phyloP scores from a whole-genome alignment of 2,113 vertebrate genomes.

The Lepus europaeus region DNA sequence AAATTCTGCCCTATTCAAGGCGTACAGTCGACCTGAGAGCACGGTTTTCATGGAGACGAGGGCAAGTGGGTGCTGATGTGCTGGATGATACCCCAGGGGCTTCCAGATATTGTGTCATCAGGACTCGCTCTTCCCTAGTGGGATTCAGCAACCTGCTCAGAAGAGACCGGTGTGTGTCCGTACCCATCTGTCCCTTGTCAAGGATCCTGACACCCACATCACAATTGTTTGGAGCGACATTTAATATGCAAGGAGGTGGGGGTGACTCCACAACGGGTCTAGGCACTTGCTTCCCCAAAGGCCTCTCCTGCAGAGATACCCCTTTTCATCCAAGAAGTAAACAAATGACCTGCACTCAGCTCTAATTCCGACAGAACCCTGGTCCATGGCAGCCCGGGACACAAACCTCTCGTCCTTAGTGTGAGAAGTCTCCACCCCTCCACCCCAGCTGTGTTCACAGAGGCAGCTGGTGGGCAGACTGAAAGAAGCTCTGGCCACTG shows the following conservation, averaged over 20 bases:
- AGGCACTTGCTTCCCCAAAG: not conserved
- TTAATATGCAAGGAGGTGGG: not conserved
- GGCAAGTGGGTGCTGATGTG: not conserved
- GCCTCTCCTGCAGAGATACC: not conserved
- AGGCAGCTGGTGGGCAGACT: not conserved
- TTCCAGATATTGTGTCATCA: not conserved
- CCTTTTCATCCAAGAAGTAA: slow-evolving; percentile 41
- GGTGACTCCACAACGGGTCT: not conserved
- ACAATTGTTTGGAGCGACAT: not conserved
- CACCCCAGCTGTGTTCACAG: not conserved
- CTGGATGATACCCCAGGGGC: not conserved
- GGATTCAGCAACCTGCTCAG: not conserved
- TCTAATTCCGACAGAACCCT: not conserved
- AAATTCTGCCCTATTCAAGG: not conserved
- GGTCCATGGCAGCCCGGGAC: not conserved
- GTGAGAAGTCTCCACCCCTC: not conserved
- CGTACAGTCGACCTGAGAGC: not conserved
- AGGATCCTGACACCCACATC: not conserved
- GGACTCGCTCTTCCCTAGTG: not conserved
- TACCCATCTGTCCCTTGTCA: not conserved
- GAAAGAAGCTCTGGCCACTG: not conserved
- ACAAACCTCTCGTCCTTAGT: not conserved
- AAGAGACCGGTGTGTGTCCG: not conserved
- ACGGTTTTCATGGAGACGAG: not conserved
- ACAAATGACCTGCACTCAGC: not conserved